phyloP scores from a whole-genome alignment of 2,113 vertebrate genomes.

The human region GRCh38 chr5:126420501-126421000 shows the following conservation, averaged over 20 bases:
- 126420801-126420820: not conserved
- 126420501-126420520: not conserved
- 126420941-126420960: not conserved
- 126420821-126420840: not conserved
- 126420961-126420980: not conserved
- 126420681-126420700: not conserved
- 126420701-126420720: not conserved
- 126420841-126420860: not conserved
- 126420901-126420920: not conserved
- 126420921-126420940: not conserved
- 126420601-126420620: not conserved
- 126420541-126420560: not conserved
- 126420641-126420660: not conserved
- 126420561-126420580: not conserved
- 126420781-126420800: not conserved
- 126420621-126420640: not conserved
- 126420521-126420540: not conserved
- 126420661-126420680: not conserved
- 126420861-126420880: not conserved
- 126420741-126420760: slow-evolving; percentile 2
- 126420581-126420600: not conserved
- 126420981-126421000: not conserved
- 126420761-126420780: not conserved
- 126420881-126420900: not conserved
- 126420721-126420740: not conserved